A percentile compares a stretch with the other conserved stretches of the same genome.
phyloP scores from a whole-genome alignment of 2,888 invertebrate genomes.

The Lithodes maja region DNA sequence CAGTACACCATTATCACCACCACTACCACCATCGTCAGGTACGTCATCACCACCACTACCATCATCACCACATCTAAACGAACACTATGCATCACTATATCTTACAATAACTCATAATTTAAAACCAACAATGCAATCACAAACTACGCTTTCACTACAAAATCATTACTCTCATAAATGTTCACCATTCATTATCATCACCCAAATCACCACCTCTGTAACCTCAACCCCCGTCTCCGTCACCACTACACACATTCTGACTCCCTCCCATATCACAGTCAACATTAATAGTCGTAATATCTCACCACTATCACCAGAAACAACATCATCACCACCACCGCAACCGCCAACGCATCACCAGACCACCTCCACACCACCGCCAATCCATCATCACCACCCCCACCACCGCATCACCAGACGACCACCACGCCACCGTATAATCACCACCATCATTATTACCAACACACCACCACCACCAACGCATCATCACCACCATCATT shows the following conservation, averaged over 20 bases:
- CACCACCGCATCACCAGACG: neutral
- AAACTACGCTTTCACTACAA: neutral
- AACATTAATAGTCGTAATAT: no score
- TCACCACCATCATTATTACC: constrained; percentile 9
- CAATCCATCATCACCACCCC: neutral
- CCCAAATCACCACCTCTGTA: neutral
- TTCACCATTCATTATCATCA: no score
- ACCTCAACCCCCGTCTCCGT: neutral
- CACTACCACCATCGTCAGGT: neutral
- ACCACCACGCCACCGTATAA: no score
- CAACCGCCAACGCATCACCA: neutral
- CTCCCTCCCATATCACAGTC: no score
- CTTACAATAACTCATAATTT: neutral
- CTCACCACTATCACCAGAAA: neutral
- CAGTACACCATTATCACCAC: no score
- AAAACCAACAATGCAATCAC: neutral
- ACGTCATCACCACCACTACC: constrained; percentile 5
- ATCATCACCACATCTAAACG: neutral
- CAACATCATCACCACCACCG: neutral
- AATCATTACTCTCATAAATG: no score
- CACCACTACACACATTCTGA: neutral
- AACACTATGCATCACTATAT: no score
- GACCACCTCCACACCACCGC: neutral
- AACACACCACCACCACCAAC: neutral
- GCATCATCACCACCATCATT: constrained; percentile 10